A percentile compares a stretch with the other conserved stretches of the same genome.
These are phyloP conservation scores for Rhynchophorus ferrugineus DNA, from an alignment of 1,140 invertebrate species.

Conservation along the genomic window DNA sequence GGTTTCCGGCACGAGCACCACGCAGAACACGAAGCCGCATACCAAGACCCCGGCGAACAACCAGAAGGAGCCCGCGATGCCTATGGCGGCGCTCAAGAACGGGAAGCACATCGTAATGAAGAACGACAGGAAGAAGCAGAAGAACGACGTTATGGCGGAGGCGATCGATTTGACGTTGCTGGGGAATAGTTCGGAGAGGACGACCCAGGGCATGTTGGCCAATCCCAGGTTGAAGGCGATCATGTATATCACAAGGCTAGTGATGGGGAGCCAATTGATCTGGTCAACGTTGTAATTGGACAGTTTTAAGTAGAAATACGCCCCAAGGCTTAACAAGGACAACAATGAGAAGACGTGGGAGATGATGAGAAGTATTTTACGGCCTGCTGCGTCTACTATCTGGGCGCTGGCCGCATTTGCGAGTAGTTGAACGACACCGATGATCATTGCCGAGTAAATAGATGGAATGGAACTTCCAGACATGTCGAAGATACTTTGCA, in stretches of 20 bases:
- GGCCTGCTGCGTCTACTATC: conserved; percentile 36
- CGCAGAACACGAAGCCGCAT: conserved; percentile 44
- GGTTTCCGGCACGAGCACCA: conserved; percentile 43
- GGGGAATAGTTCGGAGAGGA: conserved; percentile 76
- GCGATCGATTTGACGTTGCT: conserved; percentile 64
- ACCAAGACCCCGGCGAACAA: conserved; percentile 65
- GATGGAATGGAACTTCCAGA: conserved; percentile 49
- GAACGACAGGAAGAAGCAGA: conserved; percentile 71
- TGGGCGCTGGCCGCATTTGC: conserved; percentile 10
- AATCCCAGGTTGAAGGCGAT: conserved; percentile 47
- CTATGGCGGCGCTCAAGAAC: conserved; percentile 49
- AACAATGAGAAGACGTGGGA: conserved; percentile 15
- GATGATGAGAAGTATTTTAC: conserved; percentile 29
- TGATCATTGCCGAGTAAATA: conserved; percentile 15
- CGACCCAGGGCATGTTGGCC: conserved; percentile 74
- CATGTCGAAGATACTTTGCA: conserved; percentile 59
- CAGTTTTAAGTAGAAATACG: conserved; percentile 22
- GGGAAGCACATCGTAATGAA: conserved; percentile 68
- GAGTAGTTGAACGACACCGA: conserved; percentile 18
- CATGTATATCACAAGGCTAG: conserved; percentile 28
- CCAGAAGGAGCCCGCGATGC: conserved; percentile 66
- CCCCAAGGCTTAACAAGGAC: conserved; percentile 13
- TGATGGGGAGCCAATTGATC: conserved; percentile 30
- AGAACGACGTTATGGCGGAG: conserved; percentile 61
- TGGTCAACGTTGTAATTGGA: conserved; percentile 11